These are phyloP conservation scores for Pharmacophagus antenor DNA, from an alignment of 2,888 invertebrate species.

Conservation along the genomic window DNA sequence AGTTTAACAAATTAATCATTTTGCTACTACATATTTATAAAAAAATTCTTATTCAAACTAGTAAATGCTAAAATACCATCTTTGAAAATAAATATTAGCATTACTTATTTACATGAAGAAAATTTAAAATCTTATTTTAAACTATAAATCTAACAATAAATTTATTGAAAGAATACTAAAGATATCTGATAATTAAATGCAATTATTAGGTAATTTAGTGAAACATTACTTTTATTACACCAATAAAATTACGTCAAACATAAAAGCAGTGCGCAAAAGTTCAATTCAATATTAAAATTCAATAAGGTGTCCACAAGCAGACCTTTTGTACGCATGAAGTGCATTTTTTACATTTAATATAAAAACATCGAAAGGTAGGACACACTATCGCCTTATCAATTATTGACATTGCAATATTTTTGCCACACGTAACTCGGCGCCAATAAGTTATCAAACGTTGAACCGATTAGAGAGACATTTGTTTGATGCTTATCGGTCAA, in stretches of 20 bases:
- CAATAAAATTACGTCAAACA: not conserved
- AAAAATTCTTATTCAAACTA: not conserved
- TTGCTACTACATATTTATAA: not conserved
- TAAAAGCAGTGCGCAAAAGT: not conserved
- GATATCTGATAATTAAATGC: too few relatives aligned
- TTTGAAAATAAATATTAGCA: not conserved
- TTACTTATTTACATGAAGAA: too few relatives aligned
- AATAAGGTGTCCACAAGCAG: not conserved
- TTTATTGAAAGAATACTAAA: too few relatives aligned
- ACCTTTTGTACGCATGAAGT: not conserved
- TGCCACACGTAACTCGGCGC: slow-evolving; percentile 27
- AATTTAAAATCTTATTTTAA: too few relatives aligned
- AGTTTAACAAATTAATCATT: not conserved
- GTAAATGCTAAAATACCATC: not conserved
- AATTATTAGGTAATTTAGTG: too few relatives aligned
- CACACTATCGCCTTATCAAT: slow-evolving; percentile 33
- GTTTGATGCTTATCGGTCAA: slow-evolving; percentile 32
- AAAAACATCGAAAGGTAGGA: slow-evolving; percentile 20
- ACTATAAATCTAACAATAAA: too few relatives aligned
- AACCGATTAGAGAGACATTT: slow-evolving; percentile 27
- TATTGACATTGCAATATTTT: slow-evolving; percentile 38
- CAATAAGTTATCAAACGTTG: slow-evolving; percentile 16
- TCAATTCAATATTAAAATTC: not conserved
- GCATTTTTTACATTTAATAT: slow-evolving; percentile 19
- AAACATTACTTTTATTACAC: too few relatives aligned